A percentile compares a stretch with the other conserved stretches of the same genome.
Evolutionary conservation across 2,797 vertebrate genomes (phyloP).

Genomic region (Harpagifer antarcticus): DNA sequence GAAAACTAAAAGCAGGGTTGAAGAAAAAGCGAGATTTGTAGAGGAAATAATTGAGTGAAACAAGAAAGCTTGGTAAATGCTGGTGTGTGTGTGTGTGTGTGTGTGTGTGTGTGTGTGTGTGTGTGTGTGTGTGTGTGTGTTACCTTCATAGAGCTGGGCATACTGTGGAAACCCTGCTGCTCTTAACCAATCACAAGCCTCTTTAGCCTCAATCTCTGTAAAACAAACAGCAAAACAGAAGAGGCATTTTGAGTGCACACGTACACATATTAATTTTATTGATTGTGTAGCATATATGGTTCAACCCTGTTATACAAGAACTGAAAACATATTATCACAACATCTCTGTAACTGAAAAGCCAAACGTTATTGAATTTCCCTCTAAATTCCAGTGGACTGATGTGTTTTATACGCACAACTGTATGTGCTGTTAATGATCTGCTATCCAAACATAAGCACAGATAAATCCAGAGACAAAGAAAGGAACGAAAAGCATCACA

Average conservation of each 20-base stretch:
- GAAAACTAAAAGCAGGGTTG: conserved; percentile 9
- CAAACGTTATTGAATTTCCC: conserved; percentile 3
- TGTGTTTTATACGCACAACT: neutral
- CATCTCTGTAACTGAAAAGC: conserved; percentile 3
- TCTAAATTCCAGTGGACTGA: conserved; percentile 7
- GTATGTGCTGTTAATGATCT: neutral
- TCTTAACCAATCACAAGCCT: conserved; percentile 96
- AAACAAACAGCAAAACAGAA: conserved; percentile 50
- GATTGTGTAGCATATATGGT: neutral
- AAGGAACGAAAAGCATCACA: neutral
- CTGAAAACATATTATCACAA: conserved; percentile 1
- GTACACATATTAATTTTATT: neutral
- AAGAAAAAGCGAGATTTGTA: conserved; percentile 36
- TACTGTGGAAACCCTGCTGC: conserved; percentile 98
- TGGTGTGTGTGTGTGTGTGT: conserved; percentile 12
- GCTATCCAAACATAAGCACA: conserved; percentile 10
- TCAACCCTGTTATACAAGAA: neutral
- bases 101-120: conserved; percentile 4
- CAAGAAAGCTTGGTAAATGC: conserved; percentile 52
- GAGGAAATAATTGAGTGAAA: conserved; percentile 43
- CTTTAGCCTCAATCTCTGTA: conserved; percentile 96
- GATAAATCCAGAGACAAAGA: neutral
- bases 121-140: conserved; percentile 32
- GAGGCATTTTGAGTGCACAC: conserved; percentile 10
- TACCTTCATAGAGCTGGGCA: conserved; percentile 96